Evolutionary conservation across 2,113 vertebrate genomes (phyloP), one percentile per base, ranked within the genome.

Genomic region (Serilophus lunatus): DNA sequence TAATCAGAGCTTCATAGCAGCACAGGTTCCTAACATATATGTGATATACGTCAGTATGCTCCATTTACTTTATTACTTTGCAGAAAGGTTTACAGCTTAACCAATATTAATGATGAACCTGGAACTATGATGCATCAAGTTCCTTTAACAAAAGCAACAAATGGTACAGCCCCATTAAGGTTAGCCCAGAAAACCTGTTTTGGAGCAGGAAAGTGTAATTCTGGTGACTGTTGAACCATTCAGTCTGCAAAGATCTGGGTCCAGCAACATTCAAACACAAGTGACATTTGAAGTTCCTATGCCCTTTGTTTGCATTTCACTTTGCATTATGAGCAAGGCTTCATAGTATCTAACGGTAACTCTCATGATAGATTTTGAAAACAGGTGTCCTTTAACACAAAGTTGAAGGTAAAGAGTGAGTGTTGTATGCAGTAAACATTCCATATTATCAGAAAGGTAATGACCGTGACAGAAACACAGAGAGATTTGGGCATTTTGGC

Each of bases 341-440:
- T 92, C 85, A 24, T 0, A 1, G n/a, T 59, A 86, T 50, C 29
- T 92, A 94, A 77, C 3, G 1, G 40, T 93, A 93, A 87, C 75
- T 36, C 53, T 78, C 86, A 87, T 88, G 88, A 87, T 54, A 95
- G 57, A 38, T 76, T 76, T 94, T 88, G 93, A 36, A 60, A 95
- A 91, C 10, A 25, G 40, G 65, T 81, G 71, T 1, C 19, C 40
- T 23, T 29, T 25, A 86, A 85, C 56, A 75, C 38, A 42, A 66
- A 91, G 75, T 59, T 86, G 60, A 88, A 96, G 59, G 65, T 51
- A 88, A 96, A 97, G 59, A 91, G 51, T 19, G 57, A 94, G n/a
- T 9, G 20, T 82, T 92, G 54, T 80, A 66, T 38, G 53, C 66
- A 86, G 70, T 78, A 91, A 22, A 10, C 25, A 64, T 71, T 51